Evolutionary conservation across 2,888 invertebrate genomes (phyloP), one percentile per base, ranked within the genome.

Genomic region (Tortrix viridana): DNA sequence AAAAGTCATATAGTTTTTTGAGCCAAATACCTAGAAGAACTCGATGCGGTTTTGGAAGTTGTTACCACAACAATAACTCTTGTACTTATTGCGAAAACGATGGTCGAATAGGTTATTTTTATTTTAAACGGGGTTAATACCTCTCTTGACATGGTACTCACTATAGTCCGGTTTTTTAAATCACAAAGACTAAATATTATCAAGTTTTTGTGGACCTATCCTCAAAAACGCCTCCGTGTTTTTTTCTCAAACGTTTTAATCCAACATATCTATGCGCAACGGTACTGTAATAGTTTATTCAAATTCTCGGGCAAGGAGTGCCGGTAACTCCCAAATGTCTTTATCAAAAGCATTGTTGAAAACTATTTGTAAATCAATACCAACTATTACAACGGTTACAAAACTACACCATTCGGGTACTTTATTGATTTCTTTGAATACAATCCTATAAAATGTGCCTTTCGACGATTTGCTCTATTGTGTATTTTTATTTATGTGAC

Each of bases 271-370:
- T 46, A 61, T 61, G 55, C 55, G 20, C 61, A 61, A 49, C 53
- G 53, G 53, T 53, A 52, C 38, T 5, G 22, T 32, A 43, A 48
- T 16, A 61, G 43, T 56, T 46, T 61, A 61, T 61, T 56, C 56
- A 56, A 56, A 56, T 50, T 18, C 3, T 3, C 22, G 3, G 6
- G 14, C 16, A 22, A 61, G 55, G 49, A 61, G 61, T 61, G 54
- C 23, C 43, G 14, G 41, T 41, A 22, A 41, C n/a, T 18, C 18
- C 19, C 74, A 69, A 80, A 88, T 82, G 84, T 71, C 88, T 88
- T 76, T 81, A 88, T 88, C 75, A 23, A 64, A 68, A 67, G 62
- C 37, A 79, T 84, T 82, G 82, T 84, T 75, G 74, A 79, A 79
- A 79, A 74, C 65, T 74, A 71, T 61, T 61, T 61, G 61, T 50